phyloP scores from a whole-genome alignment of 2,888 invertebrate genomes.

The Cerastis leucographa region DNA sequence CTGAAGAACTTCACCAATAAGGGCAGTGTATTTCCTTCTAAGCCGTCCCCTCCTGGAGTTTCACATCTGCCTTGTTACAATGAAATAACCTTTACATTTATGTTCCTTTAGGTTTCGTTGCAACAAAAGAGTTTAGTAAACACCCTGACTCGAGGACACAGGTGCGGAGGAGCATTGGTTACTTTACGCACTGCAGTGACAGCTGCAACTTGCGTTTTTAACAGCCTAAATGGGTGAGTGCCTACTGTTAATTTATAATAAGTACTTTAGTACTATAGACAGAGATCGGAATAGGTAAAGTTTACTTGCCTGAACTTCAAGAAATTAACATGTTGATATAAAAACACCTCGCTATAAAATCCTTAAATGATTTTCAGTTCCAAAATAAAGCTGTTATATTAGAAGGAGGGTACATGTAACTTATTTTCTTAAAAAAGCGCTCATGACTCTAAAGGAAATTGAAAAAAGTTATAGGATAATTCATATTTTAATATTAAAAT shows the following conservation, averaged over 20 bases:
- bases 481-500: conserved; percentile 14
- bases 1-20: too few species aligned
- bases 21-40: too few species aligned
- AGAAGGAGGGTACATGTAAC: not conserved
- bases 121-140: conserved; percentile 54
- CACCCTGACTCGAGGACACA: conserved; percentile 59
- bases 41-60: too few species aligned
- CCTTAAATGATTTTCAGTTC: too few species aligned
- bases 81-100: not conserved
- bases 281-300: not conserved
- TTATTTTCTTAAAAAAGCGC: not conserved
- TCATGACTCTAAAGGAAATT: conserved; percentile 5
- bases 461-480: conserved; percentile 5
- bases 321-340: not conserved
- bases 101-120: conserved; percentile 66
- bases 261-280: not conserved
- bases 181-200: conserved; percentile 67
- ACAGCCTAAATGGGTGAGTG: conserved; percentile 54
- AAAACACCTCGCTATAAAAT: too few species aligned
- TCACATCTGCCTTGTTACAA: too few species aligned
- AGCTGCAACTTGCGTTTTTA: conserved; percentile 65
- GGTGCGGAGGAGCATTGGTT: conserved; percentile 71
- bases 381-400: too few species aligned
- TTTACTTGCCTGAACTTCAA: not conserved
- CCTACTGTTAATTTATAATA: not conserved